phyloP scores from a whole-genome alignment of 2,797 vertebrate species.

The Pelobates cultripes region DNA sequence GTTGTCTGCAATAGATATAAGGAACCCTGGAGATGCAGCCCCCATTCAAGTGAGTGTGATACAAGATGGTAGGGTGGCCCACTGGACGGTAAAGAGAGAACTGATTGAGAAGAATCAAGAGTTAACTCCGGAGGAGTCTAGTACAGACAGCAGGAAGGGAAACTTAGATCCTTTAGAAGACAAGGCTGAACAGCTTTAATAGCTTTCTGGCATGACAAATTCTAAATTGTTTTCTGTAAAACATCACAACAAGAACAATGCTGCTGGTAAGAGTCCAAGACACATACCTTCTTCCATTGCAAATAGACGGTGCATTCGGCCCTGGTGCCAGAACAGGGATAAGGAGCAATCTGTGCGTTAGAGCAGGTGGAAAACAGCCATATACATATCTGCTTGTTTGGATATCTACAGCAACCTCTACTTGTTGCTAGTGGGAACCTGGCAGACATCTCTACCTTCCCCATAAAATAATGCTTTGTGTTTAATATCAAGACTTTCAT shows the following conservation, averaged over 20 bases:
- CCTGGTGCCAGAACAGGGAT: background rate
- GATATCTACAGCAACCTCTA: background rate
- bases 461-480: background rate
- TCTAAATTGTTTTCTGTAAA: background rate
- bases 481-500: background rate
- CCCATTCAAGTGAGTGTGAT: conserved; percentile 72
- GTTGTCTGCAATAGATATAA: rapidly evolving
- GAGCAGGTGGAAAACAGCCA: background rate
- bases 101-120: background rate
- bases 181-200: background rate
- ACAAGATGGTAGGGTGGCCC: conserved; percentile 60
- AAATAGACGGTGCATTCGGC: background rate
- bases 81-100: background rate
- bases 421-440: too few species aligned
- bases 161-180: background rate
- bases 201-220: background rate
- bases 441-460: too few species aligned
- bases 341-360: too few species aligned
- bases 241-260: background rate
- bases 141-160: background rate
- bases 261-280: background rate
- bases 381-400: background rate
- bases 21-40: conserved; percentile 41
- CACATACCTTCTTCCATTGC: background rate
- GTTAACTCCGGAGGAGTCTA: background rate